phyloP scores from a whole-genome alignment of 2,888 invertebrate species.

The Drosophila anomalata region DNA sequence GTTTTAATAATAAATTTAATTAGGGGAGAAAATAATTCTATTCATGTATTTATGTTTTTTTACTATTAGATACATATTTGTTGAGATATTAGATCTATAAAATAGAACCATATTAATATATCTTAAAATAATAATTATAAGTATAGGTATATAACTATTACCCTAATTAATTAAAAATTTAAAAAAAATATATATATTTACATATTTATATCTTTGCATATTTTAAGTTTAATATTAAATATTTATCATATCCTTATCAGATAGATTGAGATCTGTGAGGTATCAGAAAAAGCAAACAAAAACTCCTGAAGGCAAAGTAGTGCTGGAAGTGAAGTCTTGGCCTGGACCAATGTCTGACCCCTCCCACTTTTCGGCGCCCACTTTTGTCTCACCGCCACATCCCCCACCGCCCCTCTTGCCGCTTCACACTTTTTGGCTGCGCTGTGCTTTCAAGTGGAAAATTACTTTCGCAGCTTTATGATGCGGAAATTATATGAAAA shows the following conservation, averaged over 20 bases:
- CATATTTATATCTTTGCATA: background rate
- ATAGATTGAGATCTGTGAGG: background rate
- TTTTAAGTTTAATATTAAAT: background rate
- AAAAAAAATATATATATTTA: background rate
- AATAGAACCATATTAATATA: no score
- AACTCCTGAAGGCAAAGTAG: slow-evolving; percentile 21
- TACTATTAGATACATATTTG: no score
- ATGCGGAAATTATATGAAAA: slow-evolving; percentile 83
- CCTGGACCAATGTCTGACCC: slow-evolving; percentile 46
- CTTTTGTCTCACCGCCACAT: slow-evolving; percentile 6
- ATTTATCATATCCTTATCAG: slow-evolving; percentile 3
- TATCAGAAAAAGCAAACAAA: slow-evolving; percentile 8
- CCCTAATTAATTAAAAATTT: background rate
- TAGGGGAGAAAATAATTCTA: no score
- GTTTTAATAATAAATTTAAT: background rate
- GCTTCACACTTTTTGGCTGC: slow-evolving; percentile 57
- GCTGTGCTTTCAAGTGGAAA: slow-evolving; percentile 82
- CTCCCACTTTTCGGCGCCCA: slow-evolving; percentile 3
- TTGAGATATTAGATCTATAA: no score
- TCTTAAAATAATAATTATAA: no score
- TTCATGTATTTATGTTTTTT: no score
- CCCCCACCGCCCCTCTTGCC: slow-evolving; percentile 1
- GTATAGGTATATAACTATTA: no score
- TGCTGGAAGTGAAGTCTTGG: slow-evolving; percentile 30
- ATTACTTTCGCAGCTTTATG: slow-evolving; percentile 83